Percentiles rank a stretch among this genome's conserved stretches.
phyloP scores from a whole-genome alignment of 2,113 vertebrate species.

The Trematomus loennbergii region DNA sequence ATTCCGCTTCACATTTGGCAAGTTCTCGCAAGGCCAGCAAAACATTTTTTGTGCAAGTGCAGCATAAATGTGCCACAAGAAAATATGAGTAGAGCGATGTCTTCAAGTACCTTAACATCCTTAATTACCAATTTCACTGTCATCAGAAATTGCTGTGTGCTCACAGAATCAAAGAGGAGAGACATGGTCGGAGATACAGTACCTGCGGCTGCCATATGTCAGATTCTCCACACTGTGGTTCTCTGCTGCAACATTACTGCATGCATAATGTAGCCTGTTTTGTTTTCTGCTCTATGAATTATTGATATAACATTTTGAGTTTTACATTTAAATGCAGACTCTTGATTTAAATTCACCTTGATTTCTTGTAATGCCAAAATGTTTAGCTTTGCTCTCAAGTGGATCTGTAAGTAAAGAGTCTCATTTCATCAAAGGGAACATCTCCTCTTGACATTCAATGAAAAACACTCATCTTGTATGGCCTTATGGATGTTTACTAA shows the following conservation, averaged over 20 bases:
- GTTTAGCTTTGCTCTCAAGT: conserved; percentile 9
- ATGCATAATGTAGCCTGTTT: conserved; percentile 48
- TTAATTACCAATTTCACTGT: conserved; percentile 48
- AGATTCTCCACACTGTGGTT: conserved; percentile 19
- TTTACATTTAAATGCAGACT: conserved; percentile 48
- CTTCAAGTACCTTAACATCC: conserved; percentile 29
- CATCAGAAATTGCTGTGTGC: conserved; percentile 18
- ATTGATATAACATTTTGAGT: conserved; percentile 38
- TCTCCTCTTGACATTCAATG: neutral
- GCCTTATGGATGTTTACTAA: neutral
- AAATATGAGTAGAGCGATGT: conserved; percentile 21
- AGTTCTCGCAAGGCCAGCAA: conserved; percentile 22
- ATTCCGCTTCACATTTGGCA: conserved; percentile 29
- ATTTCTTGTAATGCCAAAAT: conserved; percentile 30
- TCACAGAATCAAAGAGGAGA: conserved; percentile 33
- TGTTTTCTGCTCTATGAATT: conserved; percentile 59
- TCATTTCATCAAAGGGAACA: conserved; percentile 5
- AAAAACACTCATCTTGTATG: neutral
- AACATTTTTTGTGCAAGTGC: conserved; percentile 48
- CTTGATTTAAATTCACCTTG: conserved; percentile 39
- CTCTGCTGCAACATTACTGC: conserved; percentile 21
- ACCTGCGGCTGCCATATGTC: conserved; percentile 22
- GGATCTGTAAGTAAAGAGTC: conserved; percentile 3
- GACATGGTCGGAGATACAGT: neutral
- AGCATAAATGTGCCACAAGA: conserved; percentile 45